Evolutionary conservation across 2,797 vertebrate species (phyloP).

Genomic region (Denticeps clupeoides): DNA sequence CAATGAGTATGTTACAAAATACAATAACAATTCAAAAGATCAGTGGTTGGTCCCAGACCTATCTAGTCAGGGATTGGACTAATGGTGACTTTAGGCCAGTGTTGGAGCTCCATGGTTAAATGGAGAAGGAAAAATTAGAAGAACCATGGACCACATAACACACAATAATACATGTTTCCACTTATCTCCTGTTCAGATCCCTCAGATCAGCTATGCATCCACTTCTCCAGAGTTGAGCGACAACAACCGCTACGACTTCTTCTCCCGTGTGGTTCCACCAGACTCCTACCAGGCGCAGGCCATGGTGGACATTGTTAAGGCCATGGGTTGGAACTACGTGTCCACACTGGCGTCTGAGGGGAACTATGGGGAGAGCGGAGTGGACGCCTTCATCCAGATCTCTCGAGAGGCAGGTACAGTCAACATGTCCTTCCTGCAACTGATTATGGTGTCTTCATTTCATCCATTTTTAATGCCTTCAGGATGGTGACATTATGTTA

Average conservation of each 20-base stretch:
- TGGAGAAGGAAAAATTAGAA: neutral
- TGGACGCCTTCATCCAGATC: slow-evolving; percentile 81
- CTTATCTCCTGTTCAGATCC: slow-evolving; percentile 64
- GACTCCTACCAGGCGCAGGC: slow-evolving; percentile 88
- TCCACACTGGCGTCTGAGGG: slow-evolving; percentile 81
- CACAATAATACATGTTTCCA: slow-evolving; percentile 40
- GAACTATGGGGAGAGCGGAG: slow-evolving; percentile 83
- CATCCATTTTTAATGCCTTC: too few relatives aligned
- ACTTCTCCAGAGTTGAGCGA: slow-evolving; percentile 84
- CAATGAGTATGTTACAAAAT: too few relatives aligned
- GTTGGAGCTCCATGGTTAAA: neutral
- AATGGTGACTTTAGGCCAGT: too few relatives aligned
- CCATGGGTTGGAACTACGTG: slow-evolving; percentile 86
- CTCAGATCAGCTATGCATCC: slow-evolving; percentile 86
- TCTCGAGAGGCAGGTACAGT: slow-evolving; percentile 72
- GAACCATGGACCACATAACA: neutral
- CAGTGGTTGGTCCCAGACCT: too few relatives aligned
- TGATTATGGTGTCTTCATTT: slow-evolving; percentile 2
- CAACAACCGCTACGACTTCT: slow-evolving; percentile 81
- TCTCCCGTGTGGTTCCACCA: slow-evolving; percentile 81
- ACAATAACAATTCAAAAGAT: too few relatives aligned
- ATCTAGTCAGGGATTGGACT: too few relatives aligned
- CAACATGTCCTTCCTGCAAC: slow-evolving; percentile 18
- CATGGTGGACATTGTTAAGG: slow-evolving; percentile 82
- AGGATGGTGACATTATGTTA: too few relatives aligned